These are phyloP conservation scores for Drosophila cracens DNA, from an alignment of 2,888 invertebrate species.

Conservation along the genomic window DNA sequence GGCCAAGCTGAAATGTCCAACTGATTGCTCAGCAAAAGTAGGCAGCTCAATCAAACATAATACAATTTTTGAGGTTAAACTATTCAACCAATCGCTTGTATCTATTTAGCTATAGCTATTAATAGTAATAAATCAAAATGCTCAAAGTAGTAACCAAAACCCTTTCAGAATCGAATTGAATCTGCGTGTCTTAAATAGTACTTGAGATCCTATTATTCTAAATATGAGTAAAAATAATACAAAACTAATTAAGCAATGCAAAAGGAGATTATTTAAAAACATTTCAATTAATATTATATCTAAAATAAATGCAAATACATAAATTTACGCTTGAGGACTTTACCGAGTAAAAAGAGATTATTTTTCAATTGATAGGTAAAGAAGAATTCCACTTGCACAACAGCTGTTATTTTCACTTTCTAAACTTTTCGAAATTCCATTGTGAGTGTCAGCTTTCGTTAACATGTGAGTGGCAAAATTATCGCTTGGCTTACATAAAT, in stretches of 20 bases:
- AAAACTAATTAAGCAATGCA: background rate
- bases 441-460: background rate
- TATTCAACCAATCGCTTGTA: background rate
- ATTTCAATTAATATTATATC: background rate
- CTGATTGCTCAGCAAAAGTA: constrained; percentile 22
- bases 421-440: background rate
- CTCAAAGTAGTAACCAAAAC: background rate
- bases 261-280: background rate
- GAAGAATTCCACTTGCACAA: background rate
- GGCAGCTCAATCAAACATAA: background rate
- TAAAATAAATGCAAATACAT: background rate
- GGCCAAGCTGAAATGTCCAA: constrained; percentile 2
- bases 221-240: background rate
- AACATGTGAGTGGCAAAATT: background rate
- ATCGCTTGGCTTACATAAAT: background rate
- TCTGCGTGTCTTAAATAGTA: background rate
- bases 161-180: background rate
- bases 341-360: background rate
- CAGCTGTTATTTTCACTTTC: background rate
- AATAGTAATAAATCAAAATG: background rate
- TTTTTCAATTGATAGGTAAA: background rate
- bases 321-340: background rate
- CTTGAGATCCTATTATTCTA: background rate
- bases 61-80: background rate
- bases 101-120: background rate